Conservation (phyloP, 2,113 vertebrate genomes). For the Nymphicus hollandicus region DNA sequence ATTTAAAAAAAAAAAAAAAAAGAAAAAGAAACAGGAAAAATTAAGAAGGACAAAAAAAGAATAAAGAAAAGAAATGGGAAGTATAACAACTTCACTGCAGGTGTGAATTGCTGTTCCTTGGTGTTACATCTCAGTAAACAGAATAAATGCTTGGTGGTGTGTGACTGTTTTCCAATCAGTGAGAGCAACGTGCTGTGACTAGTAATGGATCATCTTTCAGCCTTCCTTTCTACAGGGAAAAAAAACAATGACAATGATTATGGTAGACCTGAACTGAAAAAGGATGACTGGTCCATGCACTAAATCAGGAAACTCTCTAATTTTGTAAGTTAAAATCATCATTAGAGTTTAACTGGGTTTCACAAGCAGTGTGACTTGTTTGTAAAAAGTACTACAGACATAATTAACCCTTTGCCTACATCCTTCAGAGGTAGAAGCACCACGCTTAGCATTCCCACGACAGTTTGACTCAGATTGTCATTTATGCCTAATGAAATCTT, state of each 20-base stretch:
- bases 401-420: neutral
- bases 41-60: conserved; percentile 66
- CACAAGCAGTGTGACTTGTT: neutral
- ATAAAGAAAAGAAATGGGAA: conserved; percentile 52
- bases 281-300: neutral
- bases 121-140: conserved; percentile 65
- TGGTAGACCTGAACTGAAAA: neutral
- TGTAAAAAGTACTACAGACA: neutral
- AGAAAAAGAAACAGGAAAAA: neutral
- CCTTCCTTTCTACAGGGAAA: conserved; percentile 4
- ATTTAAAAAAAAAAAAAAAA: neutral
- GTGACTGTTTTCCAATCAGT: conserved; percentile 74
- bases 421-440: neutral
- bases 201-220: conserved; percentile 60
- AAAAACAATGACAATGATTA: conserved; percentile 28
- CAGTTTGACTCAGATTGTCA: neutral
- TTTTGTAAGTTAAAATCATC: neutral
- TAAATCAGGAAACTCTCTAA: neutral
- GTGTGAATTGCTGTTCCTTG: conserved; percentile 58
- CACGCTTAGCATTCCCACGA: neutral
- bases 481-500: neutral
- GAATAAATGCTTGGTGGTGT: conserved; percentile 70
- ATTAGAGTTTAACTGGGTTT: neutral
- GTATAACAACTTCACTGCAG: conserved; percentile 54
- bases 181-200: conserved; percentile 60